Base-by-base conservation (phyloP, 1,140 invertebrate species). In the Eumaeus atala region DNA sequence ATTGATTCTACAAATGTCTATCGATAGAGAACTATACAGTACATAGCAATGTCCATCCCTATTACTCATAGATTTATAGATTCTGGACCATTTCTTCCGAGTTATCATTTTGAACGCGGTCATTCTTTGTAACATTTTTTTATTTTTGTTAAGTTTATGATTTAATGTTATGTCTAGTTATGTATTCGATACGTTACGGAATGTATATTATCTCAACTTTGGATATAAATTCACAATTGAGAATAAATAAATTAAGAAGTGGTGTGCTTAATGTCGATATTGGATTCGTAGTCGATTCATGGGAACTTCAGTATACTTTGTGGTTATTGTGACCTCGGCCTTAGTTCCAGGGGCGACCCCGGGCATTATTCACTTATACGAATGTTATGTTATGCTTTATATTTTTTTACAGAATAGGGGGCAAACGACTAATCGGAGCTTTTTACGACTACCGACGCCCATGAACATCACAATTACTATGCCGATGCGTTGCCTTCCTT, bases 71-170 rank as follows among this genome's bases (percentile, higher is more conserved):
- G 76, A 77, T 77, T 80, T 80, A 80, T 80, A 72, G 77, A 80
- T 80, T 73, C 74, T 74, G 63, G 70, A 62, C 73, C 69, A 75
- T 77, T 80, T 75, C 72, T 72, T 74, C 70, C 66, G 61, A 70
- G 56, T 60, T 61, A 65, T 50, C 59, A 57, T 54, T 63, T 59
- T 58, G 58, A 57, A 28, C 21, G 59, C 67, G 70, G 72, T 68
- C 70, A 69, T 68, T 68, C 70, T 74, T 70, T 67, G 64, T 67
- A 56, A 51, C 47, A 6, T 55, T 70, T 75, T 70, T 70, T 70
- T 67, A 72, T 67, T 75, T 73, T 60, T 71, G 59, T 63, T 58
- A 62, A 65, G 62, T 72, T 69, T 79, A 77, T 79, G 76, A 77
- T 79, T 79, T 79, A 77, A 57, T 75, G 62, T 72, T 71, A 74